Base-by-base conservation (phyloP, 2,797 vertebrate species). In the Philypnodon macrostomus region DNA sequence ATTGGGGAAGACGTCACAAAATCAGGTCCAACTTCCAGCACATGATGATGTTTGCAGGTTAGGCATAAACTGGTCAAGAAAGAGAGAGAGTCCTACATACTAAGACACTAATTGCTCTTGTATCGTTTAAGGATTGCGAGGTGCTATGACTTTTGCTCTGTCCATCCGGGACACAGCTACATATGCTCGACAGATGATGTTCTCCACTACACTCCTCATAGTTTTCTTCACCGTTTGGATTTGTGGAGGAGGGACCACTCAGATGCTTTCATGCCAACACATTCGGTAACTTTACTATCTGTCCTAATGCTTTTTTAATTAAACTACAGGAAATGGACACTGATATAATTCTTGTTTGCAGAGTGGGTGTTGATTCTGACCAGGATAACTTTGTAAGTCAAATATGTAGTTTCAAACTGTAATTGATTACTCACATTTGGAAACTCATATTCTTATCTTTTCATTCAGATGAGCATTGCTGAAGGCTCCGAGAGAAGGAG, bases 41-140 rank as follows among this genome's bases (percentile, higher is more conserved):
- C 7, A 94, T 97, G 87, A 98, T 99, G 96, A 99, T 99, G 96
- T 99, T 99, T 88, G 93, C 96, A 83, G 96, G 96, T 97, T 12
- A 30, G 5, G 3, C 26, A 18, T 18, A 18, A 14, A 37, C 0
- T 2, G 19, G 17, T 11, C 10, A 7, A 41, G 12, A 5, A 37
- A 6, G 19, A 31, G 13, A 7, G 29, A 16, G 29, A 6, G 9
- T 30, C 12, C 33, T n/a, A n/a, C n/a, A n/a, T n/a, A n/a, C n/a
- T n/a, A n/a, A n/a, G n/a, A 5, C 0, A 7, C 11, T 10, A 4
- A 29, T 12, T 29, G 2, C 27, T 14, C 14, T n/a, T 32, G n/a
- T 33, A 2, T 13, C 32, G 17, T 27, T 41, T 40, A 70, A 98
- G 96, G 96, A 27, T 89, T 98, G 59, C 94, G 95, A 7, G 96